Percentiles rank a stretch among this genome's conserved stretches.
Evolutionary conservation across 2,113 vertebrate species (phyloP).

Genomic region (Bambusicola thoracicus): DNA sequence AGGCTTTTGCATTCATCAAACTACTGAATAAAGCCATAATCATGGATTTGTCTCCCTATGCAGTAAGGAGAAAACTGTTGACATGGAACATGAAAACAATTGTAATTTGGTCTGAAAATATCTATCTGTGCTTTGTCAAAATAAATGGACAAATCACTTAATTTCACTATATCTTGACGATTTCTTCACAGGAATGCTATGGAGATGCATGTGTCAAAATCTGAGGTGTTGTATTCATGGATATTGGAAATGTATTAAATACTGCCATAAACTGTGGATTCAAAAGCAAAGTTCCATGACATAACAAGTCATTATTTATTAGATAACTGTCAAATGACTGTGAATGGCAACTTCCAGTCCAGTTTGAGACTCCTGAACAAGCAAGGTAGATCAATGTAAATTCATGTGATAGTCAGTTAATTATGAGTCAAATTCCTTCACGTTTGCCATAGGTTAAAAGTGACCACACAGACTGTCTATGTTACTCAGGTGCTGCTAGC

Average conservation of each 20-base stretch:
- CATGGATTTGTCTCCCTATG: background rate
- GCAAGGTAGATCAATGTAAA: background rate
- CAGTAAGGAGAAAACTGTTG: background rate
- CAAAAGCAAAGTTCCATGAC: background rate
- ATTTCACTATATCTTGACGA: background rate
- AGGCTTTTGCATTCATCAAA: background rate
- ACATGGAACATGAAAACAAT: background rate
- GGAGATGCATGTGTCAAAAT: background rate
- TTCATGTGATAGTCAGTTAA: background rate
- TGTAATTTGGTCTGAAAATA: background rate
- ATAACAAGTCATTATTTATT: background rate
- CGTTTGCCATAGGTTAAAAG: background rate
- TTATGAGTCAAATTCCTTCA: background rate
- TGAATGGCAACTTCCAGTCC: background rate
- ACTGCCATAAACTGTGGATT: background rate
- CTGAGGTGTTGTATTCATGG: background rate
- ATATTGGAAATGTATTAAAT: background rate
- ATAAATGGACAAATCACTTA: background rate
- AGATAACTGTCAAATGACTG: background rate
- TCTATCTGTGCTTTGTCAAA: background rate
- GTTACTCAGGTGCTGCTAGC: background rate
- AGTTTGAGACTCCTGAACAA: background rate
- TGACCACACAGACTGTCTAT: background rate
- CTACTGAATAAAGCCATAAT: background rate
- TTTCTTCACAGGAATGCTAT: background rate